A percentile compares a stretch with the other conserved stretches of the same genome.
phyloP scores from a whole-genome alignment of 2,113 vertebrate genomes.

The Scartelaos histophorus region DNA sequence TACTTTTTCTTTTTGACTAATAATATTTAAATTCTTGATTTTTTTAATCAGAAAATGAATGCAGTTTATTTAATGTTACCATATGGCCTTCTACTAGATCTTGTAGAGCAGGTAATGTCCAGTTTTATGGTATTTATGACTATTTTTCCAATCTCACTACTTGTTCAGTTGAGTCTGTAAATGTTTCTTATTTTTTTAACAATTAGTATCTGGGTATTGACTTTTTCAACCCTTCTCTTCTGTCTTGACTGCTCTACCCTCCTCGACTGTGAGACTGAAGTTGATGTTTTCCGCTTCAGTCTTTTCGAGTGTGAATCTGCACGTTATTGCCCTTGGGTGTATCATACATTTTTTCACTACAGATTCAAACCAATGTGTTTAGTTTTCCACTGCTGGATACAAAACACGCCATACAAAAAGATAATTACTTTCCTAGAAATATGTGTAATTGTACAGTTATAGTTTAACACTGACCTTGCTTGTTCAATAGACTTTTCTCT shows the following conservation, averaged over 20 bases:
- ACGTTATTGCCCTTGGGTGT: not conserved
- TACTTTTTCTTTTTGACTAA: no score
- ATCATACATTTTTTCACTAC: not conserved
- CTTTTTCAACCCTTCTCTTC: no score
- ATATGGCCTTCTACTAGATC: no score
- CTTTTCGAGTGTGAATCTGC: not conserved
- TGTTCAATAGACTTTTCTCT: constrained; percentile 1
- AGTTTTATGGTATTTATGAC: no score
- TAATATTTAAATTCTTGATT: no score
- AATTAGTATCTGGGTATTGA: no score
- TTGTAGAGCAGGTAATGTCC: no score
- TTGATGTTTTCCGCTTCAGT: not conserved
- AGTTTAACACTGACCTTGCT: constrained; percentile 11
- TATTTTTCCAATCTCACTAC: no score
- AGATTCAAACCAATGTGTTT: not conserved
- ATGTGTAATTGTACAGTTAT: not conserved
- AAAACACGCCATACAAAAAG: not conserved
- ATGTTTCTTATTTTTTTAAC: no score
- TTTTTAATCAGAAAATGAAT: no score
- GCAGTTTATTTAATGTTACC: no score
- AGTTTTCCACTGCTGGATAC: not conserved
- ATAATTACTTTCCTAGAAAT: not conserved
- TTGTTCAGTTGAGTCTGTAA: no score
- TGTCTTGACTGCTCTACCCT: not conserved
- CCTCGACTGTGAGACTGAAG: not conserved